Conservation (phyloP, 2,113 vertebrate species). For the Arizona elegans region DNA sequence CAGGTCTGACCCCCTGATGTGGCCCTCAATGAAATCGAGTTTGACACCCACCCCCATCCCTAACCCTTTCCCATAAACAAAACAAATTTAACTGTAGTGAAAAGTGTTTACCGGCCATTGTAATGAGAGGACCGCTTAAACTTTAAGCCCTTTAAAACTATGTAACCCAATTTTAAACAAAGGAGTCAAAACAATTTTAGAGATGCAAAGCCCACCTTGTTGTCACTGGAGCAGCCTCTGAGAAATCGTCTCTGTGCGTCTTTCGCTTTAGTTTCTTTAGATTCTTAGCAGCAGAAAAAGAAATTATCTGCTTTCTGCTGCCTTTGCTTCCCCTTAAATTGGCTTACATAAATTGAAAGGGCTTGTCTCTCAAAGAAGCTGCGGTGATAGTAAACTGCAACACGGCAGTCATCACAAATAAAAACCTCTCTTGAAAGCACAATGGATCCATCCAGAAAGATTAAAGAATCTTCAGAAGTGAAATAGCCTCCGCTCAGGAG, state of each 20-base stretch:
- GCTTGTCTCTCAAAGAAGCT: neutral
- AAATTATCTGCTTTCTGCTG: neutral
- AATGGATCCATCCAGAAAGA: neutral
- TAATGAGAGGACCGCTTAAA: neutral
- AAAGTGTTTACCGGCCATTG: neutral
- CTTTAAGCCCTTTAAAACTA: neutral
- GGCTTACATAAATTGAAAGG: neutral
- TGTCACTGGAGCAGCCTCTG: neutral
- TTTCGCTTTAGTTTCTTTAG: neutral
- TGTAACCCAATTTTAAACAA: neutral
- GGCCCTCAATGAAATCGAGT: no score
- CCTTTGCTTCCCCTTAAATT: neutral
- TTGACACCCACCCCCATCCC: no score
- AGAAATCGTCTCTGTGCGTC: neutral
- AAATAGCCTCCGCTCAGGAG: neutral
- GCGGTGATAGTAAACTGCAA: neutral
- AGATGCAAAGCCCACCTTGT: neutral
- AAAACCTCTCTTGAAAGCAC: neutral
- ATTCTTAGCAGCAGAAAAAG: neutral
- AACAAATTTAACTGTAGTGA: neutral
- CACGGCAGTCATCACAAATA: neutral
- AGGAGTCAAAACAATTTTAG: neutral
- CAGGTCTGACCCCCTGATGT: no score
- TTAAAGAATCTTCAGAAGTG: neutral
- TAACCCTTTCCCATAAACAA: no score